phyloP scores from a whole-genome alignment of 2,113 vertebrate species.

The Bos taurus region ARS-UCD2.0 NC_037357.1:101950501-101951000 shows the following conservation, averaged over 20 bases:
- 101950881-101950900: background rate
- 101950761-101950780: background rate
- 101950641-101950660: slow-evolving; percentile 7
- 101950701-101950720: background rate
- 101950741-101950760: background rate
- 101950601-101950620: background rate
- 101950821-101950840: slow-evolving; percentile 19
- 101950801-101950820: background rate
- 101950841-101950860: background rate
- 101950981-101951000: background rate
- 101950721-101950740: background rate
- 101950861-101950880: background rate
- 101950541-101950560: background rate
- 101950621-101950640: background rate
- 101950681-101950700: background rate
- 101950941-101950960: background rate
- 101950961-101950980: background rate
- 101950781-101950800: background rate
- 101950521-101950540: background rate
- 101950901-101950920: background rate
- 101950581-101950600: background rate
- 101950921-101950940: slow-evolving; percentile 33
- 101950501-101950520: background rate
- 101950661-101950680: background rate
- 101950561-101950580: background rate